Conservation (phyloP, 2,113 vertebrate genomes). For the Zootoca vivipara region DNA sequence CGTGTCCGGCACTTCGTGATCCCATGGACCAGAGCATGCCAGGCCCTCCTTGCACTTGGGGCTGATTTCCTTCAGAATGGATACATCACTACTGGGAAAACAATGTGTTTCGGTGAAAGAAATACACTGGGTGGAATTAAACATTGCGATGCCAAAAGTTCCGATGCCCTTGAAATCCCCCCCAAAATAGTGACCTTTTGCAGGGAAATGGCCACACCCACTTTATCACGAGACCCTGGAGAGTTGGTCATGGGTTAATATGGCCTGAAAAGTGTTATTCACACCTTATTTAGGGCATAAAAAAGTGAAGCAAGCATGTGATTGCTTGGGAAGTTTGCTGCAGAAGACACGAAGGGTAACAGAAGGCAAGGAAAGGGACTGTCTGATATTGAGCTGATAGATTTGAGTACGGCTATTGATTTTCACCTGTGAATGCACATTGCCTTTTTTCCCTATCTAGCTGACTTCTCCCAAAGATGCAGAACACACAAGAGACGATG, state of each 20-base stretch:
- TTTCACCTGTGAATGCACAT: not conserved
- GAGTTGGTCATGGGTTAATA: no score
- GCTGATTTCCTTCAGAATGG: no score
- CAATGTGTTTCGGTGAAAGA: not conserved
- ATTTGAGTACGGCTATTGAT: not conserved
- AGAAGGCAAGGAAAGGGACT: not conserved
- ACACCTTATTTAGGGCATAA: not conserved
- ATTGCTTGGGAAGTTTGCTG: not conserved
- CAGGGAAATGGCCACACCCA: no score
- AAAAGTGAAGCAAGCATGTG: not conserved
- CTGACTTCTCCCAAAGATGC: conserved; percentile 60
- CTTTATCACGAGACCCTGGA: no score
- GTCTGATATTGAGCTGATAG: not conserved
- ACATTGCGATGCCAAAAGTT: not conserved
- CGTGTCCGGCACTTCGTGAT: no score
- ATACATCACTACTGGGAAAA: no score
- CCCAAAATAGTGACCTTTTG: no score
- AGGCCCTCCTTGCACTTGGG: no score
- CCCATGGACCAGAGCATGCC: no score
- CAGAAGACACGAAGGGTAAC: not conserved
- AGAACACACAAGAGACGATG: conserved; percentile 64
- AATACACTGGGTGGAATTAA: not conserved
- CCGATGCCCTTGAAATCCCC: no score
- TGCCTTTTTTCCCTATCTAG: conserved; percentile 20
- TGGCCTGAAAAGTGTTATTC: no score